These are phyloP conservation scores for Dromaius novaehollandiae DNA, from an alignment of 2,113 vertebrate genomes.

Conservation along the genomic window DNA sequence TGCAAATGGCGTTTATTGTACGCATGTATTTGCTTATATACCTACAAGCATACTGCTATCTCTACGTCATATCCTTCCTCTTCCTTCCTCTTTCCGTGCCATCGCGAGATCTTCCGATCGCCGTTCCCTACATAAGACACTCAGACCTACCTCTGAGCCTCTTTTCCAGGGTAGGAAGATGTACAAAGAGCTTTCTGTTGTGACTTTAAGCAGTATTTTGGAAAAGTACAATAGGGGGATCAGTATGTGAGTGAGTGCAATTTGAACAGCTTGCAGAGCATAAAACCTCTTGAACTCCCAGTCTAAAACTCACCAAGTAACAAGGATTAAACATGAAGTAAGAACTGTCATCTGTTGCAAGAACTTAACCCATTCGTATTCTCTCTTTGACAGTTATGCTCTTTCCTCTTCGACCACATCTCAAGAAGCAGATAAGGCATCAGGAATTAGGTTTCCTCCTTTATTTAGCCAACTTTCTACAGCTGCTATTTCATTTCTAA, in stretches of 20 bases:
- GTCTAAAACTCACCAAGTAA: background rate
- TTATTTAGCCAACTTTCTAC: background rate
- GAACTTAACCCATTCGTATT: background rate
- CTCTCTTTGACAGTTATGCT: background rate
- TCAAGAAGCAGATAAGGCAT: background rate
- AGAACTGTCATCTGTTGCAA: background rate
- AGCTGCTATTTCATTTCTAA: background rate
- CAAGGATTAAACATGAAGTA: background rate
- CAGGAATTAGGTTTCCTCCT: background rate
- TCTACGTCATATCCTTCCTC: no score
- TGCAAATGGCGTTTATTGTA: no score
- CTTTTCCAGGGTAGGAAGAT: background rate
- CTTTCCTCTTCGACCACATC: background rate
- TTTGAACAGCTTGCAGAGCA: background rate
- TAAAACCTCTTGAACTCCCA: background rate
- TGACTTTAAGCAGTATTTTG: background rate
- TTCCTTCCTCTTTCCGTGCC: no score
- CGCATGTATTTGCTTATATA: no score
- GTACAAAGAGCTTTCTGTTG: background rate
- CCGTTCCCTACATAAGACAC: background rate
- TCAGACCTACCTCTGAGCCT: background rate
- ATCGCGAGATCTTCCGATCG: no score
- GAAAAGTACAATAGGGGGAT: background rate
- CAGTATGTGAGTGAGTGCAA: background rate
- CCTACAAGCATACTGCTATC: no score